phyloP scores from a whole-genome alignment of 2,113 vertebrate genomes.

The Ptilorrhoa leucosticta region DNA sequence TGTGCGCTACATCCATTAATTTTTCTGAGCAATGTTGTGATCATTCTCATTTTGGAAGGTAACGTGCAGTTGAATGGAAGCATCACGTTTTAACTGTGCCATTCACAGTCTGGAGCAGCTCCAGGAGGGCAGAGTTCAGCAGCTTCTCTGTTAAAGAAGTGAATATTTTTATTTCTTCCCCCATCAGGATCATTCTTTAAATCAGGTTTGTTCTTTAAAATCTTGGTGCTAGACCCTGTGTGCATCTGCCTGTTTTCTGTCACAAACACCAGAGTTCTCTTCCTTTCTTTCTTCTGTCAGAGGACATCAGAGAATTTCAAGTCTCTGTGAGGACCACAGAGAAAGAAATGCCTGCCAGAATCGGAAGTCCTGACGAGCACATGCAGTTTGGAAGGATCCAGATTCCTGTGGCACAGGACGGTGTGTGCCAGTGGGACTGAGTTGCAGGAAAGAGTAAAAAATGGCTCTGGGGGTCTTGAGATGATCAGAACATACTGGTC shows the following conservation, averaged over 20 bases:
- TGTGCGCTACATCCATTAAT: neutral
- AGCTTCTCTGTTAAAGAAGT: neutral
- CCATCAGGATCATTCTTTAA: neutral
- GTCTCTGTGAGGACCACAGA: neutral
- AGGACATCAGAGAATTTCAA: neutral
- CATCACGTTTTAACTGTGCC: neutral
- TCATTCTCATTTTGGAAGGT: neutral
- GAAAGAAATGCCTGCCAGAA: neutral
- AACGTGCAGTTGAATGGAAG: neutral
- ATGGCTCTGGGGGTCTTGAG: neutral
- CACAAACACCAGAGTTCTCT: neutral
- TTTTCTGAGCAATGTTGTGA: neutral
- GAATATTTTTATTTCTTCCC: neutral
- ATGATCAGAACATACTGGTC: neutral
- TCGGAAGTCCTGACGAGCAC: neutral
- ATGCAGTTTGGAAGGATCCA: neutral
- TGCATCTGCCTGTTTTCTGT: neutral
- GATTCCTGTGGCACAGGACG: neutral
- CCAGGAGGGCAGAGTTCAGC: neutral
- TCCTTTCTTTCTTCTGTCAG: neutral
- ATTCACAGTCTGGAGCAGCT: neutral
- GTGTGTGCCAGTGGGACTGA: neutral
- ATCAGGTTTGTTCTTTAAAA: neutral
- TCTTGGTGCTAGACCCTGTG: neutral
- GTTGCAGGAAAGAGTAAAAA: neutral